These are phyloP conservation scores for Sardina pilchardus DNA, from an alignment of 2,113 vertebrate species.

Conservation along the genomic window DNA sequence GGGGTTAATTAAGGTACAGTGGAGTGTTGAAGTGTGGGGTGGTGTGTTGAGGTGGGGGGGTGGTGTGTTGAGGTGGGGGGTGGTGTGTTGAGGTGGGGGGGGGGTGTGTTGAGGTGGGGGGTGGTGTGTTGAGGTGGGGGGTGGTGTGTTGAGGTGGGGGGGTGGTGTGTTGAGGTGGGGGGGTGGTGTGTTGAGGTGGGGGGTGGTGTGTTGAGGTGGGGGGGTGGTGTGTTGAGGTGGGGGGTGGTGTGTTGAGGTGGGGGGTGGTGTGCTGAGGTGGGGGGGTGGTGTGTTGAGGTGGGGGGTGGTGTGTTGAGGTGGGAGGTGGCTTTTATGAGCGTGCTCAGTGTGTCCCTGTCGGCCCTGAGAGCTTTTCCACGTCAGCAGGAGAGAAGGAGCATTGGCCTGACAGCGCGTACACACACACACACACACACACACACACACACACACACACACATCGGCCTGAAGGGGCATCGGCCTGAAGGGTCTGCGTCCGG, in stretches of 20 bases:
- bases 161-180: neutral
- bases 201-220: too few species aligned
- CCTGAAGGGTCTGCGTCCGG: constrained; percentile 34
- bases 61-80: neutral
- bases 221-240: neutral
- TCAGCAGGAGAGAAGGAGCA: constrained; percentile 33
- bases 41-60: neutral
- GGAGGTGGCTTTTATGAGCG: constrained; percentile 32
- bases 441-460: neutral
- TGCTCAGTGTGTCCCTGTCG: neutral
- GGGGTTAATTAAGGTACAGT: too few species aligned
- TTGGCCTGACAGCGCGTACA: neutral
- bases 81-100: too few species aligned
- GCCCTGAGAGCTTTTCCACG: constrained; percentile 56
- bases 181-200: neutral
- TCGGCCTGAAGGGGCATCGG: neutral
- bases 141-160: too few species aligned
- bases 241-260: neutral
- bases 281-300: neutral
- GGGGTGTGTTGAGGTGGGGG: neutral
- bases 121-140: neutral
- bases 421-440: constrained; percentile 7
- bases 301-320: neutral
- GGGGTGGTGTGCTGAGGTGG: neutral
- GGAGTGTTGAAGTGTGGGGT: neutral